A percentile compares a stretch with the other conserved stretches of the same genome.
Conservation (phyloP, 2,888 invertebrate genomes). For the Agonopterix heracliana region DNA sequence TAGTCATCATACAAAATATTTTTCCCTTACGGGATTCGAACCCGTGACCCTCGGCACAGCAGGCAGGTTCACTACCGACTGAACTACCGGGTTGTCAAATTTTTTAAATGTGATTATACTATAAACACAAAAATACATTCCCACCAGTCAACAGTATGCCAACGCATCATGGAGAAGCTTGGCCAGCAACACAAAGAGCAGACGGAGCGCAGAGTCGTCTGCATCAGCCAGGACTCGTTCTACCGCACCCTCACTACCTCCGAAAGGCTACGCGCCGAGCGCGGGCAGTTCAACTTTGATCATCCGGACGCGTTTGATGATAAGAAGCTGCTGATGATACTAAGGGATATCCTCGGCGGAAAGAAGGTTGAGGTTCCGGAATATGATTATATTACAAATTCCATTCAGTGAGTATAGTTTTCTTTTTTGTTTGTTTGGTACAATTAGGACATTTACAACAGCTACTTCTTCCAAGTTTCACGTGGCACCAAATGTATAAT, state of each 20-base stretch:
- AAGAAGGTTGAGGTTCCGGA: constrained; percentile 92
- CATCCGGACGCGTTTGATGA: constrained; percentile 99
- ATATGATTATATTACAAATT: constrained; percentile 95
- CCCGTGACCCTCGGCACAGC: too few species aligned
- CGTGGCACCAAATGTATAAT: too few species aligned
- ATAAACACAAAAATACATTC: too few species aligned
- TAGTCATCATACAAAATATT: too few species aligned
- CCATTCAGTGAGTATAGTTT: constrained; percentile 80
- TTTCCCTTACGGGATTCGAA: too few species aligned
- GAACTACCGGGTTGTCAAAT: too few species aligned
- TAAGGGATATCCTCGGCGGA: constrained; percentile 89
- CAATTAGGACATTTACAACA: too few species aligned
- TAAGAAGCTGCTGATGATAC: constrained; percentile 85
- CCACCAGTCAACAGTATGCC: constrained; percentile 95
- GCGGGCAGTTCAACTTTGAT: constrained; percentile 98
- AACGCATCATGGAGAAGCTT: constrained; percentile 96
- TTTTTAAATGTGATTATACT: too few species aligned
- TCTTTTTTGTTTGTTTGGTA: not conserved
- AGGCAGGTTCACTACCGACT: too few species aligned
- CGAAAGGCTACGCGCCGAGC: constrained; percentile 88
- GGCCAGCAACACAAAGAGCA: constrained; percentile 95
- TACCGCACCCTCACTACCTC: constrained; percentile 89
- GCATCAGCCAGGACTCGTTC: constrained; percentile 98
- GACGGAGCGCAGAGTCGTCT: constrained; percentile 91
- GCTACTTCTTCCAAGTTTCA: too few species aligned